Conservation (phyloP, 2,888 invertebrate species). For the Linnaemya tessellans region DNA sequence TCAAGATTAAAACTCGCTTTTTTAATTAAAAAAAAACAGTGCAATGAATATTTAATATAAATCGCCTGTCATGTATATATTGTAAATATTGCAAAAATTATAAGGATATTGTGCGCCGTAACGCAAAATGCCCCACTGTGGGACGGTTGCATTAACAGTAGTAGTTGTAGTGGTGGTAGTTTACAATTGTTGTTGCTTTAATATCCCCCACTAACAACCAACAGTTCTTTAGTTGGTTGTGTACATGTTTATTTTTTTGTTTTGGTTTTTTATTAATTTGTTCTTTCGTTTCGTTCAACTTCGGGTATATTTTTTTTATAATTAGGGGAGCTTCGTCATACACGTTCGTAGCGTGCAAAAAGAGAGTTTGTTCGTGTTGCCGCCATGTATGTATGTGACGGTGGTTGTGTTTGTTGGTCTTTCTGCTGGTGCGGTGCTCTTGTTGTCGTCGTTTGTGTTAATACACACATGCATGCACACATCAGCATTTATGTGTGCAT, state of each 20-base stretch:
- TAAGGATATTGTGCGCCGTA: too few species aligned
- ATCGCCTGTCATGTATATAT: too few species aligned
- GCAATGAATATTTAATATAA: too few species aligned
- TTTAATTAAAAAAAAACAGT: too few species aligned
- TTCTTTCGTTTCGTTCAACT: conserved; percentile 53
- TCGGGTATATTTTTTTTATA: conserved; percentile 39
- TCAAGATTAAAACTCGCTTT: too few species aligned
- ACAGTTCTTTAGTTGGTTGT: conserved; percentile 29
- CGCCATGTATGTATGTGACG: neutral
- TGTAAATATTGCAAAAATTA: too few species aligned
- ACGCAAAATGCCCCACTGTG: too few species aligned
- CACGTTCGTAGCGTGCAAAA: conserved; percentile 16
- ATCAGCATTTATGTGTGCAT: neutral
- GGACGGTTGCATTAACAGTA: conserved; percentile 50
- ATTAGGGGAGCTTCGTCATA: conserved; percentile 48
- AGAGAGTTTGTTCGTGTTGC: conserved; percentile 47
- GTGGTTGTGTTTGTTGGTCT: conserved; percentile 31
- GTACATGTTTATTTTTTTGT: too few species aligned
- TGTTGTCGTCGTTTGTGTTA: conserved; percentile 21
- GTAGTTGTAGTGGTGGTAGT: conserved; percentile 24
- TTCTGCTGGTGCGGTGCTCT: conserved; percentile 8
- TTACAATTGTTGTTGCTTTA: conserved; percentile 20
- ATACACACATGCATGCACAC: too few species aligned
- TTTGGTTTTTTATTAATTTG: conserved; percentile 1
- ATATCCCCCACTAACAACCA: conserved; percentile 42